A percentile compares a stretch with the other conserved stretches of the same genome.
These are phyloP conservation scores for Protomyctophum bolini DNA, from an alignment of 2,113 vertebrate species.

Conservation along the genomic window DNA sequence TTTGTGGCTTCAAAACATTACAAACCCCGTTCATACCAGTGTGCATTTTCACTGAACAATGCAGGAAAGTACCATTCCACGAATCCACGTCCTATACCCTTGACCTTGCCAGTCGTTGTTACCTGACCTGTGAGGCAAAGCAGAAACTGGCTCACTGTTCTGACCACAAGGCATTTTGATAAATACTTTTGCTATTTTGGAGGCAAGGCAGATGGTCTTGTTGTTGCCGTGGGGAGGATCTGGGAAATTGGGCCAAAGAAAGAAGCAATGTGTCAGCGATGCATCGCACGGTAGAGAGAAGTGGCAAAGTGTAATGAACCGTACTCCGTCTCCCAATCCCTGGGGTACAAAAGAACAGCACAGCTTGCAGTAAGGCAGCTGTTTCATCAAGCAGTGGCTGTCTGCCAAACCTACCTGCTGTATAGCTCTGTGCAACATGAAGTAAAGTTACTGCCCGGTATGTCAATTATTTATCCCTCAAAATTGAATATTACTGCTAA, in stretches of 20 bases:
- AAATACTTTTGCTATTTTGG: constrained; percentile 46
- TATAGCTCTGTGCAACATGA: constrained; percentile 8
- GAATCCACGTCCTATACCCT: constrained; percentile 6
- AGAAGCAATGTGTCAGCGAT: constrained; percentile 41
- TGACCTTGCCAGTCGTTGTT: constrained; percentile 52
- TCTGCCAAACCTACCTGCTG: constrained; percentile 36
- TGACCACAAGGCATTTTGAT: constrained; percentile 41
- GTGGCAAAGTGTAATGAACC: constrained; percentile 12
- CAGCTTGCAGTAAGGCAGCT: constrained; percentile 51
- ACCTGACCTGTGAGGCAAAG: constrained; percentile 30
- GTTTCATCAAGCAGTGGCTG: constrained; percentile 46
- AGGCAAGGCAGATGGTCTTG: constrained; percentile 52
- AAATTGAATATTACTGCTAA: not conserved
- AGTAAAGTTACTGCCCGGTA: constrained; percentile 10
- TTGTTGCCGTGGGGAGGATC: constrained; percentile 29
- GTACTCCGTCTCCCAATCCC: constrained; percentile 29
- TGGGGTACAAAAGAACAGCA: constrained; percentile 32
- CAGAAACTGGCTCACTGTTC: constrained; percentile 34
- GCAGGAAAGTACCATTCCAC: too few species aligned
- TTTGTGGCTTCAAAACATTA: not conserved
- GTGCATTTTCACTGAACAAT: constrained; percentile 30
- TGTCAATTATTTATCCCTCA: not conserved
- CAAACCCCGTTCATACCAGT: not conserved
- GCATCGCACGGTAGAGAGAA: constrained; percentile 27
- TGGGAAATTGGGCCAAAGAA: constrained; percentile 46